phyloP scores from a whole-genome alignment of 2,113 vertebrate genomes.

The Ammodytes marinus region DNA sequence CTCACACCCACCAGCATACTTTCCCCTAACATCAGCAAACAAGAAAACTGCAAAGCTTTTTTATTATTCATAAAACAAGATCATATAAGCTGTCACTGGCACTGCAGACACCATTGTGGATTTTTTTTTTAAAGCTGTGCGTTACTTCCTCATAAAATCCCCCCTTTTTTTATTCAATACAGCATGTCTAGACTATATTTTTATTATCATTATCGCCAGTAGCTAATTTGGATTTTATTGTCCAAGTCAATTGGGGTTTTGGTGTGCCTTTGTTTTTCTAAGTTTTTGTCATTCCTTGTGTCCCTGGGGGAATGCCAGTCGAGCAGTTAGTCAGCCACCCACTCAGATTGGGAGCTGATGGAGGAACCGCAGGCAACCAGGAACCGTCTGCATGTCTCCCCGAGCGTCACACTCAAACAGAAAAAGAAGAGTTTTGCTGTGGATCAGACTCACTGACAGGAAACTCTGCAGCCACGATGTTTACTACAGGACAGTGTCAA shows the following conservation, averaged over 20 bases:
- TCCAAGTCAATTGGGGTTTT: constrained; percentile 75
- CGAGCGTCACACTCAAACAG: constrained; percentile 31
- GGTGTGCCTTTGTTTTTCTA: constrained; percentile 82
- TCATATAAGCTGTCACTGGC: constrained; percentile 71
- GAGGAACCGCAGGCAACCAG: constrained; percentile 70
- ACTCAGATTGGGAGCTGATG: constrained; percentile 69
- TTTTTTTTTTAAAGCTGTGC: constrained; percentile 59
- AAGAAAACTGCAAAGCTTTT: constrained; percentile 72
- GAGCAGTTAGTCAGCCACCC: constrained; percentile 74
- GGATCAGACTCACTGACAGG: constrained; percentile 3
- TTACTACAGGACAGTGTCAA: not conserved
- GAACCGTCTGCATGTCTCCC: constrained; percentile 69
- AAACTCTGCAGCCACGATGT: constrained; percentile 20
- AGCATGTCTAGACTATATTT: constrained; percentile 86
- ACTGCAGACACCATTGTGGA: constrained; percentile 62
- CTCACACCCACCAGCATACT: constrained; percentile 73
- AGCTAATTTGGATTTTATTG: constrained; percentile 86
- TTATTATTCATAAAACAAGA: constrained; percentile 82
- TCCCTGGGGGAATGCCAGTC: constrained; percentile 76
- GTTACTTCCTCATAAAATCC: constrained; percentile 78
- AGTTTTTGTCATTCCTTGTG: constrained; percentile 83
- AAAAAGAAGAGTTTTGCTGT: constrained; percentile 22
- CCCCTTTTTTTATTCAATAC: constrained; percentile 80
- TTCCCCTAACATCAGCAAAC: constrained; percentile 84
- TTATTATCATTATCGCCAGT: constrained; percentile 84